Conservation (phyloP, 2,113 vertebrate species). For the Corythaeola cristata region DNA sequence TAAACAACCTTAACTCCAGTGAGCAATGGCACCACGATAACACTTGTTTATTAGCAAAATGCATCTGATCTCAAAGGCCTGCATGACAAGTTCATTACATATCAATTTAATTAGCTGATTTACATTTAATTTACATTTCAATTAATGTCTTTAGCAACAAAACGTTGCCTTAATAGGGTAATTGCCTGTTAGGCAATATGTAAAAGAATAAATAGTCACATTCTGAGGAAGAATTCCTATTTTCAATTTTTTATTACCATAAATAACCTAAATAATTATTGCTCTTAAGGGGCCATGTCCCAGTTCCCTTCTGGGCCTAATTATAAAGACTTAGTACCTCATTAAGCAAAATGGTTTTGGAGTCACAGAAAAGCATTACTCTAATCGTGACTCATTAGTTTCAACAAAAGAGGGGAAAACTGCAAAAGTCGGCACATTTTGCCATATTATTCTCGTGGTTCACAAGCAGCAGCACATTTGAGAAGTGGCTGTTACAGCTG, state of each 20-base stretch:
- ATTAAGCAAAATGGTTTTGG: constrained; percentile 84
- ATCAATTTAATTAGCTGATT: constrained; percentile 87
- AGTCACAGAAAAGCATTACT: constrained; percentile 82
- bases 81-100: constrained; percentile 83
- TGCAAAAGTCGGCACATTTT: constrained; percentile 68
- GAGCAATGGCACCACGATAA: constrained; percentile 59
- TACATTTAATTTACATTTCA: constrained; percentile 88
- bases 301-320: constrained; percentile 84
- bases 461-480: constrained; percentile 20
- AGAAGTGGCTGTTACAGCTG: constrained; percentile 33
- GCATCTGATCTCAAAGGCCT: constrained; percentile 80
- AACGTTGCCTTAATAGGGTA: constrained; percentile 82
- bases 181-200: constrained; percentile 86
- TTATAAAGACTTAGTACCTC: constrained; percentile 88
- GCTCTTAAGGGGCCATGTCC: constrained; percentile 80
- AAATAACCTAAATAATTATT: constrained; percentile 89
- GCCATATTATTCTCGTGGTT: constrained; percentile 51
- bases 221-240: constrained; percentile 83
- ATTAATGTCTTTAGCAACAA: constrained; percentile 87
- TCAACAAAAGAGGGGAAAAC: constrained; percentile 74
- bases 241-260: constrained; percentile 86
- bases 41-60: constrained; percentile 78
- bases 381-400: constrained; percentile 83
- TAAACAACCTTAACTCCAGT: constrained; percentile 62
- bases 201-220: constrained; percentile 82